phyloP scores from a whole-genome alignment of 2,113 vertebrate species.

The Tragelaphus strepsiceros region DNA sequence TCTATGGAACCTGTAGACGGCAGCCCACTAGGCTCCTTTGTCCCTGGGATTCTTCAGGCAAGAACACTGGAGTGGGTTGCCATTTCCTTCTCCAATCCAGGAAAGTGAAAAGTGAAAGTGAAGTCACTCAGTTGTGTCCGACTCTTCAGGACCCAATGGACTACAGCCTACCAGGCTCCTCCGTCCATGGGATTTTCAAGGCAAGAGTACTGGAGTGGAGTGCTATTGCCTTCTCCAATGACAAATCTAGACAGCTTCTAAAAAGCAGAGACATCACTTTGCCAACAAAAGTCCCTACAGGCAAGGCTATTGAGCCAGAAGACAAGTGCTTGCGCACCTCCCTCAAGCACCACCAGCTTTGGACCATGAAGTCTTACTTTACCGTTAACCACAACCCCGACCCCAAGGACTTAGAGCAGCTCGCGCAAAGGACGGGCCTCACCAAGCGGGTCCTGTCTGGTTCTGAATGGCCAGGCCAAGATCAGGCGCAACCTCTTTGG shows the following conservation, averaged over 20 bases:
- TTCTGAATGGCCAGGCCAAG: conserved; percentile 97
- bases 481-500: conserved; percentile 97
- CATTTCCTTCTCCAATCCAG: neutral
- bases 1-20: neutral
- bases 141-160: neutral
- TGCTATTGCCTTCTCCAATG: neutral
- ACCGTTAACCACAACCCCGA: conserved; percentile 99
- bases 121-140: neutral
- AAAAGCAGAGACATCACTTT: neutral
- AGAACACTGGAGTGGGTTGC: neutral
- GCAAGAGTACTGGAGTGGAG: neutral
- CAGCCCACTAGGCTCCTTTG: neutral
- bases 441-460: conserved; percentile 99
- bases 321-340: conserved; percentile 99
- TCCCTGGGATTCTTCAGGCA: neutral
- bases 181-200: neutral
- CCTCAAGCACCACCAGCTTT: conserved; percentile 98
- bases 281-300: neutral
- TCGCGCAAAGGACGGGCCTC: conserved; percentile 97
- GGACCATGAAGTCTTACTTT: conserved; percentile 99
- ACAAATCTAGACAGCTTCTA: neutral
- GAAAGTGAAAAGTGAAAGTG: neutral
- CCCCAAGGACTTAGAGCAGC: conserved; percentile 99
- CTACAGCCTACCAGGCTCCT: neutral
- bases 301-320: conserved; percentile 84